These are phyloP conservation scores for Thomomys bottae DNA, from an alignment of 2,113 vertebrate species.

Conservation along the genomic window DNA sequence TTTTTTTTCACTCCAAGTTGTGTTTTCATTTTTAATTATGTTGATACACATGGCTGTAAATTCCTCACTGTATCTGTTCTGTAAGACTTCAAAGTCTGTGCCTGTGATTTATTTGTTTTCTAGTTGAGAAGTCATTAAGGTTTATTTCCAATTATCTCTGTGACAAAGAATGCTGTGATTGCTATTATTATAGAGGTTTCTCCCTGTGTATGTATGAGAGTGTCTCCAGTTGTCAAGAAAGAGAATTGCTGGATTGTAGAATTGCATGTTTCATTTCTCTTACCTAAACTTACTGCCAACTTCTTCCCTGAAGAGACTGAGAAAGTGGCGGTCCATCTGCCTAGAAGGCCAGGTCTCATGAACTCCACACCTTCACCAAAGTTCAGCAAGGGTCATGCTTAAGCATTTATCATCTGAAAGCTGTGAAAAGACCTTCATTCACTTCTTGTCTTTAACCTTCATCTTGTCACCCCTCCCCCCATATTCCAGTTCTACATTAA, in stretches of 20 bases:
- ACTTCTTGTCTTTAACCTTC: background rate
- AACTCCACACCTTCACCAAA: background rate
- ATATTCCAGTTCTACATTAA: background rate
- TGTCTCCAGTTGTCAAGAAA: background rate
- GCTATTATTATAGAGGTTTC: background rate
- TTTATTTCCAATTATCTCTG: background rate
- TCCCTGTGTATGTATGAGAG: background rate
- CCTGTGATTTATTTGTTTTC: background rate
- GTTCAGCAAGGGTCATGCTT: background rate
- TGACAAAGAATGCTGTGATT: background rate
- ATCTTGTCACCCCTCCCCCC: background rate
- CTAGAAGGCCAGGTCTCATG: fast-evolving
- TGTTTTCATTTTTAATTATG: background rate
- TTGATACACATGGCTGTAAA: background rate
- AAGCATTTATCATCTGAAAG: background rate
- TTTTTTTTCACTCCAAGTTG: background rate
- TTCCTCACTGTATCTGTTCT: background rate
- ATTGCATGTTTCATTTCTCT: background rate
- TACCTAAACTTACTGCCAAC: background rate
- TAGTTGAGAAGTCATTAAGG: background rate
- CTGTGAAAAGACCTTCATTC: background rate
- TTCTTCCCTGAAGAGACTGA: background rate
- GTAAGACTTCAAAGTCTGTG: background rate
- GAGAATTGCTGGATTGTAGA: background rate
- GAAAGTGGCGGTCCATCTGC: too few relatives aligned